These are phyloP conservation scores for Acanthosepion esculentum DNA, from an alignment of 2,888 invertebrate genomes.

Conservation along the genomic window DNA sequence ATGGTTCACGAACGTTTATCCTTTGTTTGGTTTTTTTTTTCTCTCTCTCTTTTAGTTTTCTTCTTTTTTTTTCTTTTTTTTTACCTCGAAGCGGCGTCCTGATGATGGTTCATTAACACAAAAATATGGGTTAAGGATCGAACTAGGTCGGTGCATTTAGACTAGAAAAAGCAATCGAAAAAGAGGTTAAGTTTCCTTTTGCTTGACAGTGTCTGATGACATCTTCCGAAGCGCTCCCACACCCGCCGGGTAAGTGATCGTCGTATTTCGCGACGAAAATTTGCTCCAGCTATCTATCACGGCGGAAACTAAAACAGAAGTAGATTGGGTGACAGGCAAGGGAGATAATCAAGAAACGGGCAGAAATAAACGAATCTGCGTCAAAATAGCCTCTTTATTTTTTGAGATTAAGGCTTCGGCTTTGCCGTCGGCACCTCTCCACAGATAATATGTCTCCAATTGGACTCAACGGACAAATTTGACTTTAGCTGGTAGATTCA, in stretches of 20 bases:
- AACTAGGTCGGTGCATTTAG: background rate
- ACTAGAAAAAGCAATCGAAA: background rate
- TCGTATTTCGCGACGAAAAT: background rate
- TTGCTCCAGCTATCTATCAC: background rate
- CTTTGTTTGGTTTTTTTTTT: background rate
- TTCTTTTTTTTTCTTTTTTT: background rate
- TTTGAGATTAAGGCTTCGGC: no score
- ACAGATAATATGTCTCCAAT: no score
- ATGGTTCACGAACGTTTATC: background rate
- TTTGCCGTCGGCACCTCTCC: no score
- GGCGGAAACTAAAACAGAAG: background rate
- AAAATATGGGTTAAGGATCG: conserved; percentile 21
- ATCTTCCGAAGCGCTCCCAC: background rate
- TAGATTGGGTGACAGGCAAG: background rate
- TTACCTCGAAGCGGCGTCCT: background rate
- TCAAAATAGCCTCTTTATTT: no score
- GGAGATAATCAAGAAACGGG: no score
- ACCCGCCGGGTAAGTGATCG: background rate
- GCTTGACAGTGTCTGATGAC: background rate
- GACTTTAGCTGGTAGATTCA: no score
- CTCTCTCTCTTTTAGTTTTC: background rate
- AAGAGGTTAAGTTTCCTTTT: background rate
- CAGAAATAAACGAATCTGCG: no score
- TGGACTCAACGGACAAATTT: no score
- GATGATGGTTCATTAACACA: background rate